Conservation (phyloP, 2,797 vertebrate species). For the Rhyacichthys aspro region DNA sequence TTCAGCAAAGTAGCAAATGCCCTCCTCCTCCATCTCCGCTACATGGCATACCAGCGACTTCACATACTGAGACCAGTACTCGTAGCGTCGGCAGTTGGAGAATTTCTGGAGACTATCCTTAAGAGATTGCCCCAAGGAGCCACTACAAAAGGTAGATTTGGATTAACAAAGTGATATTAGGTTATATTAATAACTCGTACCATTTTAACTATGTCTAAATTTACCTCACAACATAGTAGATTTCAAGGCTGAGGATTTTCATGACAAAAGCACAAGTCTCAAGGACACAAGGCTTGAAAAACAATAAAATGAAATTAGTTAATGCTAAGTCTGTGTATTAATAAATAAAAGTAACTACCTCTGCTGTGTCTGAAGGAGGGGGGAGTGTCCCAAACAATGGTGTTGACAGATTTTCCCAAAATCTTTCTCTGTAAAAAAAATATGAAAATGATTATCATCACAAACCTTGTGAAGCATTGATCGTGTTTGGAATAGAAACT, state of each 20-base stretch:
- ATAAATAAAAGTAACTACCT: constrained; percentile 76
- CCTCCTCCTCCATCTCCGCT: constrained; percentile 86
- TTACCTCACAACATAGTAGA: constrained; percentile 96
- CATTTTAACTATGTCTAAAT: constrained; percentile 1
- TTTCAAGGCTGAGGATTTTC: constrained; percentile 97
- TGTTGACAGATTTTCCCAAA: constrained; percentile 95
- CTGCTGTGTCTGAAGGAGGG: constrained; percentile 90
- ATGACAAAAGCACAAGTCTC: constrained; percentile 98
- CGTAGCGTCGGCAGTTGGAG: constrained; percentile 87
- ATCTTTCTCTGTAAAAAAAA: constrained; percentile 83
- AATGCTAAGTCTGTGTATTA: neutral
- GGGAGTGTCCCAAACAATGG: constrained; percentile 91
- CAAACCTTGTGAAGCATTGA: neutral
- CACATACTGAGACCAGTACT: constrained; percentile 96
- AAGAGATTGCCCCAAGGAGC: constrained; percentile 92
- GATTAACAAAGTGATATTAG: too few species aligned
- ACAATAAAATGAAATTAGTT: constrained; percentile 6
- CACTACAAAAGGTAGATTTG: constrained; percentile 70
- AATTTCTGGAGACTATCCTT: constrained; percentile 91
- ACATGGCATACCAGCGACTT: constrained; percentile 87
- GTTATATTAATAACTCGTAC: too few species aligned
- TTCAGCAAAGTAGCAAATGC: constrained; percentile 83
- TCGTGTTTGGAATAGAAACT: neutral
- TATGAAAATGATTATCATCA: neutral
- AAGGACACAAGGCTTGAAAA: constrained; percentile 88